Evolutionary conservation across 1,140 invertebrate genomes (phyloP).

Genomic region (Acromyrmex heyeri): DNA sequence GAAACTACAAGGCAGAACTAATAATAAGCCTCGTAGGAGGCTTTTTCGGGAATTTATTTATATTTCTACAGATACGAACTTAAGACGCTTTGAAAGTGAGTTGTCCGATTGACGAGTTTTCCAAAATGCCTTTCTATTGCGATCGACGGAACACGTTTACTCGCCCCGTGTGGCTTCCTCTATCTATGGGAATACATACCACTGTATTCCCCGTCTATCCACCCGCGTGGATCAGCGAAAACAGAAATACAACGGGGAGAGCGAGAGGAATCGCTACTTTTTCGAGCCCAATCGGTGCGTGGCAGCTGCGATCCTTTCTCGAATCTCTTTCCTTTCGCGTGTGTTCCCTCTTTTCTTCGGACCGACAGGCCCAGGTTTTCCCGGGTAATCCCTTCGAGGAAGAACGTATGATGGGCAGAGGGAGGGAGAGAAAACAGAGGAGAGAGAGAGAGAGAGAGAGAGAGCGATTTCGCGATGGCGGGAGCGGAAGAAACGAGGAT

Average conservation of each 20-base stretch:
- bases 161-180: constrained; percentile 14
- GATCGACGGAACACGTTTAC: constrained; percentile 26
- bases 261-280: constrained; percentile 77
- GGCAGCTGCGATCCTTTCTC: constrained; percentile 75
- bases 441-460: background rate
- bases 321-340: constrained; percentile 63
- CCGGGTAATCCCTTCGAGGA: constrained; percentile 67
- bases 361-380: constrained; percentile 52
- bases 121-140: background rate
- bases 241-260: constrained; percentile 71
- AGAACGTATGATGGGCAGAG: constrained; percentile 26
- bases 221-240: constrained; percentile 54
- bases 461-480: constrained; percentile 32
- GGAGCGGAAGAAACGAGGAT: constrained; percentile 43
- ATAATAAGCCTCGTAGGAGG: background rate
- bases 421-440: background rate
- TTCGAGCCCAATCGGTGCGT: constrained; percentile 75
- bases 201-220: background rate
- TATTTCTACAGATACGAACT: background rate
- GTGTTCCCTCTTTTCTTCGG: constrained; percentile 57
- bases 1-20: background rate
- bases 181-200: background rate
- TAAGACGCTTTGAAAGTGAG: constrained; percentile 33
- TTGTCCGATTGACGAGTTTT: constrained; percentile 16
- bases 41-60: background rate